phyloP scores from a whole-genome alignment of 2,888 invertebrate genomes.

The Uloborus plumipes region DNA sequence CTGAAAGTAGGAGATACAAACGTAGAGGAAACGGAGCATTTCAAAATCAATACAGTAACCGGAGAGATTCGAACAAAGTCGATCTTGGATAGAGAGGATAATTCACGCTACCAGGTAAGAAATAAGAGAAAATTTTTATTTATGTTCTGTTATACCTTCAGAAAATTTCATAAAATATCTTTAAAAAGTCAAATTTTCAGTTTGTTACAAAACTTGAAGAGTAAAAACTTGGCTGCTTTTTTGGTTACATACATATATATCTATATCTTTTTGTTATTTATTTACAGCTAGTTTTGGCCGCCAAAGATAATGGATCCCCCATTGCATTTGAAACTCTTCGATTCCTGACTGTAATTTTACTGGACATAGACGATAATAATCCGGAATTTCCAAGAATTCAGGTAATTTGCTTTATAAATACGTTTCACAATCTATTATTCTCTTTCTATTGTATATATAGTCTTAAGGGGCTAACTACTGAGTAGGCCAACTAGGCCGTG shows the following conservation, averaged over 20 bases:
- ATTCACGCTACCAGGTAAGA: constrained; percentile 77
- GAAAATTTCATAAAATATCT: neutral
- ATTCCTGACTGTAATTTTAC: constrained; percentile 81
- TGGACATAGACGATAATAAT: constrained; percentile 85
- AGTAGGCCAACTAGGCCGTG: too few relatives aligned
- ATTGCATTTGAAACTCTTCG: constrained; percentile 84
- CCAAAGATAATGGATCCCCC: constrained; percentile 86
- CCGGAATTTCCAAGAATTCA: constrained; percentile 79
- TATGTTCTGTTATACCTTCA: neutral
- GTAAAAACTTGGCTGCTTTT: too few relatives aligned
- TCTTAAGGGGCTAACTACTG: too few relatives aligned
- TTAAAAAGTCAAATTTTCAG: neutral
- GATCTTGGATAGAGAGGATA: constrained; percentile 83
- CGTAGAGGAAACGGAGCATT: constrained; percentile 85
- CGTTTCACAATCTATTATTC: too few relatives aligned
- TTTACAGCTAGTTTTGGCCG: constrained; percentile 82
- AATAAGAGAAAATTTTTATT: neutral
- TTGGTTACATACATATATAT: too few relatives aligned
- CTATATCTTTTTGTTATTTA: neutral
- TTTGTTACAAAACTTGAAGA: too few relatives aligned
- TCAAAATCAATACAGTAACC: constrained; percentile 81
- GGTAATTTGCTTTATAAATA: constrained; percentile 21
- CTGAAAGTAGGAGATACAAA: constrained; percentile 83
- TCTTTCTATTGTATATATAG: too few relatives aligned
- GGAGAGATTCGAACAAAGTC: constrained; percentile 86